A percentile compares a stretch with the other conserved stretches of the same genome.
Evolutionary conservation across 1,140 invertebrate genomes (phyloP).

Genomic region (Camponotus pennsylvanicus): DNA sequence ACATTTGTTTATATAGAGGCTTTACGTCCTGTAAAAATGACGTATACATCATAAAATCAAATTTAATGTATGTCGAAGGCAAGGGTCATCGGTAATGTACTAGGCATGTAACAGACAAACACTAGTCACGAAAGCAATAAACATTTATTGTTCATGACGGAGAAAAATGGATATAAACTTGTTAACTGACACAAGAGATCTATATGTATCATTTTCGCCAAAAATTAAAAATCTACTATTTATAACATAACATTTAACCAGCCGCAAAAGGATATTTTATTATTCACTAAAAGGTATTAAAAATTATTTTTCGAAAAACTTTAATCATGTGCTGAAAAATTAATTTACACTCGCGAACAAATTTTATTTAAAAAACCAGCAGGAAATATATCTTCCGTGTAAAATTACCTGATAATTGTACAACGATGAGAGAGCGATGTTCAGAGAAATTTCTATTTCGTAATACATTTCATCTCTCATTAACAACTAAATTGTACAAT

Average conservation of each 20-base stretch:
- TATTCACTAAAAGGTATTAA: not conserved
- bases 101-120: constrained; percentile 24
- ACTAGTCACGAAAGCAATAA: constrained; percentile 40
- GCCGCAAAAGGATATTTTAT: not conserved
- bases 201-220: not conserved
- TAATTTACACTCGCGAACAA: not conserved
- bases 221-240: not conserved
- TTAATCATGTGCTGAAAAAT: not conserved
- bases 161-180: constrained; percentile 37
- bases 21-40: constrained; percentile 41
- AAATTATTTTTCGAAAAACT: not conserved
- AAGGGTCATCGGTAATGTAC: constrained; percentile 47
- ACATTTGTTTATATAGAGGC: constrained; percentile 59
- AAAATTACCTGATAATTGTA: constrained; percentile 8
- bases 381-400: not conserved
- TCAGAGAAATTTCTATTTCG: constrained; percentile 9
- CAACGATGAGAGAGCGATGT: not conserved
- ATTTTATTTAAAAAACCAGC: not conserved
- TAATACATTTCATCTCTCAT: constrained; percentile 8
- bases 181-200: constrained; percentile 35
- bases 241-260: not conserved
- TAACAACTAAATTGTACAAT: constrained; percentile 22
- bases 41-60: constrained; percentile 62
- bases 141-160: constrained; percentile 43
- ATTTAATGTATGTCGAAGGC: constrained; percentile 57